Evolutionary conservation across 1,140 invertebrate genomes (phyloP), one percentile per base, ranked within the genome.

Genomic region (Eupristina koningsbergeri): DNA sequence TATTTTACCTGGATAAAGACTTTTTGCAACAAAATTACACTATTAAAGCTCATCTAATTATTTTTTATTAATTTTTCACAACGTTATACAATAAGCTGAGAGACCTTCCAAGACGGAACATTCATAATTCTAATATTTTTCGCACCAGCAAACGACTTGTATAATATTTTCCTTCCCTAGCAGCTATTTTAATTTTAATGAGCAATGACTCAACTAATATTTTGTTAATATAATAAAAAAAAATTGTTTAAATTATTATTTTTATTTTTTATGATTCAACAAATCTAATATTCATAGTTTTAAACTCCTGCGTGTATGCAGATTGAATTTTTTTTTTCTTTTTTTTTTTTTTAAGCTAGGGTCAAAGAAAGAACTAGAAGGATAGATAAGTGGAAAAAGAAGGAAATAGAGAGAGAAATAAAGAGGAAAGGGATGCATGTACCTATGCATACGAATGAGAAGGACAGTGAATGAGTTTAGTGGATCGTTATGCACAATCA

Each of bases 401-500:
- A 36, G 22, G 34, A 71, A 36, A 71, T 34, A 41, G 39, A 71
- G 26, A 47, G 41, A 47, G 19, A n/a, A n/a, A 74, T 2, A 13
- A 41, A 31, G 26, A 47, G 26, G 19, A 9, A 15, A 5, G 8
- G 17, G 17, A 36, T 29, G 64, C 7, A 11, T 17, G n/a, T 11
- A 15, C 26, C 34, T 22, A 9, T 22, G 22, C 13, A 13, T 6
- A 22, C 13, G 67, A 9, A n/a, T 8, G 17, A n/a, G 74, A 47
- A 31, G 64, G 67, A 63, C 2, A 58, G 58, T 22, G 45, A 69
- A 73, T 69, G 71, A 84, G 78, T 80, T 84, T 77, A 76, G 58
- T 81, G 83, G 83, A 73, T 84, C 83, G 83, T 84, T 84, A 84
- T 63, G 83, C 78, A 63, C 73, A 76, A 76, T 84, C 83, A 63